Base-by-base conservation (phyloP, 2,888 invertebrate genomes). In the Himalopsyche japonica region DNA sequence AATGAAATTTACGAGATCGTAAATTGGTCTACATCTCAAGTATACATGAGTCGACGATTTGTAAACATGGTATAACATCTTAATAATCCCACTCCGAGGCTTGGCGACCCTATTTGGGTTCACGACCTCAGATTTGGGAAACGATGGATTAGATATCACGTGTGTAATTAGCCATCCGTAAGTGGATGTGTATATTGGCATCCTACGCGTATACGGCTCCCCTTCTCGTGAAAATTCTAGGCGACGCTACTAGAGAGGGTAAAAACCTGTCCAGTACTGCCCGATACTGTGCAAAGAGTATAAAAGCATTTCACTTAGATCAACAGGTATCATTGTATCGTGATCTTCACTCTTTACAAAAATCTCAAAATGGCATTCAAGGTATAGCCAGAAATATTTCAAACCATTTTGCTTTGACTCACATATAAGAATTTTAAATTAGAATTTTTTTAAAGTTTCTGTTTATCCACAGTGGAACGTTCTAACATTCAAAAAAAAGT, bases 301-400 rank as follows among this genome's bases (percentile, higher is more conserved):
- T 86, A 86, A 82, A 86, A 86, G 86, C 84, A 15, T 64, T 70
- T 80, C 24, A 20, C 64, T 20, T 43, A 32, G 30, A 27, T 34
- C 47, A 48, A 64, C 77, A 49, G 20, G 70, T 77, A 87, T 87
- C 87, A 87, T 87, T 87, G 86, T 87, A 83, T 76, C 80, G 83
- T 86, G 85, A 83, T 79, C 80, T 86, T 83, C 82, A 80, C 30
- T 48, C 34, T 79, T 30, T 32, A 82, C 43, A 49, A 81, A 48
- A n/a, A 49, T 34, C 70, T 48, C 70, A 85, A 87, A 87, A 87
- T 87, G 87, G 87, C 86, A 85, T 86, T 83, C 83, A 84, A 87
- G 87, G 87, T 87, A 87, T 64, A 43, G 43, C 15, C 43, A 43
- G 12, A 43, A 15, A 43, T 15, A 43, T 43, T 2, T 8, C 37